phyloP scores from a whole-genome alignment of 2,113 vertebrate species.

The Eretmochelys imbricata region DNA sequence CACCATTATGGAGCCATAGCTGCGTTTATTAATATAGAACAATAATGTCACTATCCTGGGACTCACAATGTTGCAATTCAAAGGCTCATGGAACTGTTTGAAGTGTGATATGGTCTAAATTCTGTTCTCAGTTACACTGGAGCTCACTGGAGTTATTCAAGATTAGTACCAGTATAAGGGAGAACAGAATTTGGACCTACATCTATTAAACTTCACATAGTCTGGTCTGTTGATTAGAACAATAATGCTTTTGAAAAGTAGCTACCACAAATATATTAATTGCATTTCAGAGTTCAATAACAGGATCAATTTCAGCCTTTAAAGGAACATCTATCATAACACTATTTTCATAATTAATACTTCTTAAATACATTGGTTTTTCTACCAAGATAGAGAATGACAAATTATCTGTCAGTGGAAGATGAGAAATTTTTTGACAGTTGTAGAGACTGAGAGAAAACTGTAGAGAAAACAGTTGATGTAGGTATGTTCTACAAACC shows the following conservation, averaged over 20 bases:
- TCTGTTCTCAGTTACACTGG: background rate
- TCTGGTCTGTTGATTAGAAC: background rate
- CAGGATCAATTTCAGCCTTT: slow-evolving; percentile 2
- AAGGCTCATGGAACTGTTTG: background rate
- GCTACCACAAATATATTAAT: background rate
- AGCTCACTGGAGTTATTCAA: background rate
- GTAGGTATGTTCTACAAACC: slow-evolving; percentile 38
- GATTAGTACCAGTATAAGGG: background rate
- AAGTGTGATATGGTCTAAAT: background rate
- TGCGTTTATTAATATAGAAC: background rate
- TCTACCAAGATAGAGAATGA: background rate
- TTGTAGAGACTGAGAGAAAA: background rate
- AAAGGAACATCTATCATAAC: background rate
- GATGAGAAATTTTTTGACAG: background rate
- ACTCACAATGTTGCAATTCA: background rate
- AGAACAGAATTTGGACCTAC: slow-evolving; percentile 16
- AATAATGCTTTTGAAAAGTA: background rate
- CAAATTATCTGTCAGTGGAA: slow-evolving; percentile 4
- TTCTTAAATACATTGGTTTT: background rate
- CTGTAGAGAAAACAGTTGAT: slow-evolving; percentile 12
- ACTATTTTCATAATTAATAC: background rate
- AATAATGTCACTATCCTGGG: background rate
- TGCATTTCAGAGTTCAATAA: background rate
- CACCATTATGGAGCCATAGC: background rate
- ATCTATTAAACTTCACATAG: slow-evolving; percentile 5